Evolutionary conservation across 2,113 vertebrate species (phyloP), one percentile per base, ranked within the genome.

Genomic region (Onychorhynchus coronatus): DNA sequence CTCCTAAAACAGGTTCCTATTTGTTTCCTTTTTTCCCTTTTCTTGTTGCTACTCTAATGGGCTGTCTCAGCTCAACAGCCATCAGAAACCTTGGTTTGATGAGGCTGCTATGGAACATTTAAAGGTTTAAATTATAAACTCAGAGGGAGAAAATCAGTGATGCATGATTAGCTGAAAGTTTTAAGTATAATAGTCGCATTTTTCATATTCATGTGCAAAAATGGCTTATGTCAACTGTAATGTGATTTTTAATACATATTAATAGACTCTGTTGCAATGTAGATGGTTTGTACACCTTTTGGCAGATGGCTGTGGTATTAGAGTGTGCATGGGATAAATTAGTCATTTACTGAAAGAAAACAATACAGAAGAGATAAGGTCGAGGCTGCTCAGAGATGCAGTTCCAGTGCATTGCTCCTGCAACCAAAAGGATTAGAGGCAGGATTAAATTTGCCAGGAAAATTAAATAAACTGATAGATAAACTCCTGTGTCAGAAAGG

Each of bases 161-260:
- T 81, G 92, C 92, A 2, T 68, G 90, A 77, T 94, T 78, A 88
- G 72, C 23, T 63, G 82, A 33, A 94, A 91, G 47, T 95, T 93
- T 97, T 86, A 88, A 91, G 66, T 89, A 75, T 71, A 90, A 86
- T 59, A 74, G 68, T 73, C 1, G 1, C 81, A 72, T 88, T 95
- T 95, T 96, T 95, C 88, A 83, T 84, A 65, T 83, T 83, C 71
- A 20, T 21, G 44, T 82, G 65, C 73, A 75, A 67, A 76, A 95
- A 90, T 84, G 42, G 71, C 52, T 95, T 41, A 3, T 84, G 83
- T 70, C 88, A 92, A 77, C 47, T 68, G 52, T 84, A 78, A 83
- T 65, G 62, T 91, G 83, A 75, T 58, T 96, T 89, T 85, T 95
- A 94, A 95, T 92, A n/a, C 79, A 86, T 86, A 90, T 88, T 86